Evolutionary conservation across 1,140 invertebrate genomes (phyloP), one percentile per base, ranked within the genome.

Genomic region (Drosophila navojoa): DNA sequence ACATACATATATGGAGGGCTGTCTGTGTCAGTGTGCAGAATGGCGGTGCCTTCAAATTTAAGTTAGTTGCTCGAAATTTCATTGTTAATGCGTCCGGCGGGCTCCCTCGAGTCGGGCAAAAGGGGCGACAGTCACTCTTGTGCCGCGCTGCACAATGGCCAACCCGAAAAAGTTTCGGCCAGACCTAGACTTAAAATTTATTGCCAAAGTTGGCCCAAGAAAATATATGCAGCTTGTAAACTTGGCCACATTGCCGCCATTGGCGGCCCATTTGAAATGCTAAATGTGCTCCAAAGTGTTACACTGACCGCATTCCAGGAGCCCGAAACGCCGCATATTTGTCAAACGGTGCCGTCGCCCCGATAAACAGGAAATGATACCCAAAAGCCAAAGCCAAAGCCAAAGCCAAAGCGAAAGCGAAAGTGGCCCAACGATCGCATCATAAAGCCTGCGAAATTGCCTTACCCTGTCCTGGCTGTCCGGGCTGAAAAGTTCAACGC

Each of bases 331-430:
- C 60, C 58, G 77, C 79, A 89, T 87, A 89, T 89, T 89, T 89
- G 84, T 89, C 84, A 89, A 84, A 80, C 53, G 45, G 44, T 38
- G 15, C 25, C 60, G 32, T 49, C 54, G 59, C 54, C 50, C 69
- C 84, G 84, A 80, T 89, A 89, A 62, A 80, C 79, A 77, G 79
- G 84, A 89, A 84, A 79, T 76, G 73, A 80, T 80, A 89, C 64
- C 73, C 68, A 70, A n/a, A 75, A 69, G 53, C 45, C 29, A 71
- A 15, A 11, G 35, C 58, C 50, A 70, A n/a, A n/a, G n/a, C n/a
- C n/a, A n/a, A 45, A 64, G 61, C 49, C 44, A n/a, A 66, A 32
- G 42, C 27, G 40, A 49, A 22, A 2, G 19, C 1, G 19, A 22
- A 22, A 22, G 19, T 22, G 70, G 29, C 61, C 53, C 71, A 72